Conservation (phyloP, 64 coral and sea anemone species). For the Platygyra sinensis region DNA sequence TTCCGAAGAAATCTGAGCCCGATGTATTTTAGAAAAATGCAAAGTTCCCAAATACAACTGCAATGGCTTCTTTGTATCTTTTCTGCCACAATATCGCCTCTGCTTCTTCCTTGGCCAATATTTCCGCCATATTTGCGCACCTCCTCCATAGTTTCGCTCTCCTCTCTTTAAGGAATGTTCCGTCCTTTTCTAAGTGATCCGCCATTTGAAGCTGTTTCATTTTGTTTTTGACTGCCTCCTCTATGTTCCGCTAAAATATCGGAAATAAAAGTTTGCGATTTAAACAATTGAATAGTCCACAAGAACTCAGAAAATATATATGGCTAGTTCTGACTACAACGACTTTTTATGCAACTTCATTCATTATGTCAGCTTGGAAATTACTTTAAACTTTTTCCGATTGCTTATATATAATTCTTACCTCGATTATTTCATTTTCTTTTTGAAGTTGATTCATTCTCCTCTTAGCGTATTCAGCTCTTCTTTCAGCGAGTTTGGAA, state of each 20-base stretch:
- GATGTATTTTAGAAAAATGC: constrained; percentile 38
- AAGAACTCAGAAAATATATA: too few relatives aligned
- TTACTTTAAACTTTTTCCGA: too few relatives aligned
- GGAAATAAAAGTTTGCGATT: neutral
- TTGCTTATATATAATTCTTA: neutral
- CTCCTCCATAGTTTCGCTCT: constrained; percentile 82
- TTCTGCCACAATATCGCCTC: constrained; percentile 50
- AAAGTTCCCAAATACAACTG: constrained; percentile 54
- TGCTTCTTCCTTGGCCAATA: constrained; percentile 70
- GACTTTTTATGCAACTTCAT: too few relatives aligned
- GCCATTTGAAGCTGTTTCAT: constrained; percentile 72
- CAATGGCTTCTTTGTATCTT: constrained; percentile 57
- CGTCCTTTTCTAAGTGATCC: constrained; percentile 73
- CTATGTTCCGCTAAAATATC: constrained; percentile 56
- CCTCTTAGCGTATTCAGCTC: constrained; percentile 52
- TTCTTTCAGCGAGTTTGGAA: constrained; percentile 59
- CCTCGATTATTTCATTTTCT: constrained; percentile 71
- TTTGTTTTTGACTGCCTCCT: constrained; percentile 59
- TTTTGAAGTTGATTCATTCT: constrained; percentile 36
- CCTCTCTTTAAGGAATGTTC: constrained; percentile 17
- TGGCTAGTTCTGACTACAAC: too few relatives aligned
- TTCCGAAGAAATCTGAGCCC: too few relatives aligned
- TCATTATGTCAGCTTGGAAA: neutral
- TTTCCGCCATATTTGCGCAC: constrained; percentile 86
- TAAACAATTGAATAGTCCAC: too few relatives aligned